phyloP scores from a whole-genome alignment of 2,888 invertebrate genomes.

The Drosophila helvetica region DNA sequence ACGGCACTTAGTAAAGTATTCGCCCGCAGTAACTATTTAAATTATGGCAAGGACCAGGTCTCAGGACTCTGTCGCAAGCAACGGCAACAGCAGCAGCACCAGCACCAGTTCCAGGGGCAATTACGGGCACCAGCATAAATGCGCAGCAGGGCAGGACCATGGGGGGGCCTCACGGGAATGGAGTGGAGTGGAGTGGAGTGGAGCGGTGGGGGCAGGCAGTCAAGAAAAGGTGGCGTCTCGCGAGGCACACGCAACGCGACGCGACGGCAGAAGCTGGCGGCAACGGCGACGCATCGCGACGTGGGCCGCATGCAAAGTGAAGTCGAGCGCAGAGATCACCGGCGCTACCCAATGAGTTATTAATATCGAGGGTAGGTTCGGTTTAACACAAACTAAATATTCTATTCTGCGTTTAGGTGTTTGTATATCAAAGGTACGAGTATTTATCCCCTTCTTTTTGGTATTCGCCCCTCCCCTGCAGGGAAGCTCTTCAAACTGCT shows the following conservation, averaged over 20 bases:
- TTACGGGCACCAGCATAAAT: constrained; percentile 68
- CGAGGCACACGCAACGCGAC: constrained; percentile 38
- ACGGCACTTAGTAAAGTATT: constrained; percentile 72
- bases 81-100: constrained; percentile 2
- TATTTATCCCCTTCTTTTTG: not conserved
- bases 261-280: not conserved
- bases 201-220: constrained; percentile 1
- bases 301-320: constrained; percentile 68
- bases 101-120: constrained; percentile 20
- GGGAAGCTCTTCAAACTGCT: no score
- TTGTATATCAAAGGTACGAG: no score
- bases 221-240: constrained; percentile 5
- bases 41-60: constrained; percentile 58
- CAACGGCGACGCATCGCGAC: constrained; percentile 29
- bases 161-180: constrained; percentile 47
- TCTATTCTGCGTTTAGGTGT: not conserved
- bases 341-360: constrained; percentile 28
- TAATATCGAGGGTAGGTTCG: constrained; percentile 1
- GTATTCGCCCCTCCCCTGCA: no score
- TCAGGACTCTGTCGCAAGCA: not conserved
- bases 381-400: not conserved
- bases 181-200: not conserved
- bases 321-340: constrained; percentile 24
- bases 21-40: constrained; percentile 77
- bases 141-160: constrained; percentile 45